These are phyloP conservation scores for Tapirus indicus DNA, from an alignment of 2,797 vertebrate genomes.

Conservation along the genomic window DNA sequence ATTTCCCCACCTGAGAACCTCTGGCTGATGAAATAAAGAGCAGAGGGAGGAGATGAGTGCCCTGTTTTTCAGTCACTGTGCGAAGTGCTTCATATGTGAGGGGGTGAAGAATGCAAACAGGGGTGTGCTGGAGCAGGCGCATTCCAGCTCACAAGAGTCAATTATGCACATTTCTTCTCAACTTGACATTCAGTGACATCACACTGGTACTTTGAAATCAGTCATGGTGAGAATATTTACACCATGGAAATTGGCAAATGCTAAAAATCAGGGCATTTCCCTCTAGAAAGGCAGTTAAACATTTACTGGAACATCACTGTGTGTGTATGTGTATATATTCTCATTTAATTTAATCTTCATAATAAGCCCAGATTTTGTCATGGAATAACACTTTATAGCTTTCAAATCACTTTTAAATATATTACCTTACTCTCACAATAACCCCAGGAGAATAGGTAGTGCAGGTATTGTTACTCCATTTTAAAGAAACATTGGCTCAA, in stretches of 20 bases:
- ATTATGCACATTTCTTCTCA: not conserved
- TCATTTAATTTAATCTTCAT: not conserved
- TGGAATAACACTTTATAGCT: not conserved
- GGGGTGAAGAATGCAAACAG: no score
- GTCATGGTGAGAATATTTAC: not conserved
- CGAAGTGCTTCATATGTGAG: not conserved
- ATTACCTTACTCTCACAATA: not conserved
- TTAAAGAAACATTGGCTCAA: not conserved
- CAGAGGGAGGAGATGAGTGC: accelerated
- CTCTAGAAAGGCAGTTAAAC: not conserved
- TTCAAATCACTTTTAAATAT: not conserved
- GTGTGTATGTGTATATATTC: not conserved
- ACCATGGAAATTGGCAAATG: not conserved
- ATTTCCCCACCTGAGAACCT: not conserved
- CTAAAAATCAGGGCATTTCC: not conserved
- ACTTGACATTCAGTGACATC: not conserved
- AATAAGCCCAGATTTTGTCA: not conserved
- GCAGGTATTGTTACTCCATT: not conserved
- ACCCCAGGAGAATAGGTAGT: not conserved
- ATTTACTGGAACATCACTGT: not conserved
- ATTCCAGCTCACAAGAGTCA: accelerated
- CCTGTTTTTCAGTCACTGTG: not conserved
- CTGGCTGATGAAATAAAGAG: not conserved
- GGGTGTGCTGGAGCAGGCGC: not conserved
- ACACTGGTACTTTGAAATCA: not conserved